Conservation (phyloP, 1,140 invertebrate genomes). For the Aculops lycopersici region DNA sequence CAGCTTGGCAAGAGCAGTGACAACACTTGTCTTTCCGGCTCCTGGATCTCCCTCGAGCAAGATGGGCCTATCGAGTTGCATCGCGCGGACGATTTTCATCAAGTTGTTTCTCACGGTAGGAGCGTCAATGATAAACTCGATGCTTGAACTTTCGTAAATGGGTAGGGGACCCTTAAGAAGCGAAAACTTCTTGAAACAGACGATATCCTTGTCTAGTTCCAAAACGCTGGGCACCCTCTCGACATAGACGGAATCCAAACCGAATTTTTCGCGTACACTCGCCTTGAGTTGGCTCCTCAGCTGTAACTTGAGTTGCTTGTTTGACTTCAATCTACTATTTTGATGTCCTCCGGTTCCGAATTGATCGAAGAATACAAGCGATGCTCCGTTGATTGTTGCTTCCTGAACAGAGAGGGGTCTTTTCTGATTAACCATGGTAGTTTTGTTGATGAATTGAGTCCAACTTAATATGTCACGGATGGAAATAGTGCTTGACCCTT, state of each 20-base stretch:
- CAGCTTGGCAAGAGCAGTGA: constrained; percentile 55
- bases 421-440: constrained; percentile 12
- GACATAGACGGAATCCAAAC: not conserved
- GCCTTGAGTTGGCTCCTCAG: not conserved
- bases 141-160: not conserved
- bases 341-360: constrained; percentile 24
- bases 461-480: constrained; percentile 71
- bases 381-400: constrained; percentile 55
- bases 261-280: not conserved
- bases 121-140: constrained; percentile 28
- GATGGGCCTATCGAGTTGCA: constrained; percentile 60
- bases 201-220: not conserved
- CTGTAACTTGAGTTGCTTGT: not conserved
- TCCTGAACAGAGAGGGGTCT: constrained; percentile 15
- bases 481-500: constrained; percentile 13
- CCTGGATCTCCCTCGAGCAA: constrained; percentile 88
- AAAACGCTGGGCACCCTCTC: not conserved
- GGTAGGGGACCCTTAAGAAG: not conserved
- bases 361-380: constrained; percentile 60
- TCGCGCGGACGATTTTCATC: constrained; percentile 42
- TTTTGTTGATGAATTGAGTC: constrained; percentile 57
- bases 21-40: constrained; percentile 82
- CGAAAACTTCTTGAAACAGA: not conserved
- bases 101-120: constrained; percentile 52
- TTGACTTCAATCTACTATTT: not conserved